Evolutionary conservation across 2,888 invertebrate genomes (phyloP).

Genomic region (Agrilus mali): DNA sequence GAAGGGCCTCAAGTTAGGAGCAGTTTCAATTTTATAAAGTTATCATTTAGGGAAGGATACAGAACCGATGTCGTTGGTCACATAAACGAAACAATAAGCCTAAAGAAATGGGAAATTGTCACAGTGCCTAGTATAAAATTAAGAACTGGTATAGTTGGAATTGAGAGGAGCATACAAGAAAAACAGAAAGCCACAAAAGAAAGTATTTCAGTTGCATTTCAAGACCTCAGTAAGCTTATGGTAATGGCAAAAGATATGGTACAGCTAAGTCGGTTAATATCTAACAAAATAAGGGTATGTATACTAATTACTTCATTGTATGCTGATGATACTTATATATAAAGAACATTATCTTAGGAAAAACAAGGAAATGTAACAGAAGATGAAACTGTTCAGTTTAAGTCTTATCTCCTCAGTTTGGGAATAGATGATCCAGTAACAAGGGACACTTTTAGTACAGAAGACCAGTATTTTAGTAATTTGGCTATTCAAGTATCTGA

Average conservation of each 20-base stretch:
- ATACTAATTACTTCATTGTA: constrained; percentile 16
- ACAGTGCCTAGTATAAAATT: constrained; percentile 46
- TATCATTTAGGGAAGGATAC: constrained; percentile 78
- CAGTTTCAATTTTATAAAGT: constrained; percentile 59
- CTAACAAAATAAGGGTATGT: constrained; percentile 68
- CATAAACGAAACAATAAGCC: constrained; percentile 48
- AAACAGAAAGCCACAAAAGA: constrained; percentile 84
- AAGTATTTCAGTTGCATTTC: constrained; percentile 86
- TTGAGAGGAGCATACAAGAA: constrained; percentile 83
- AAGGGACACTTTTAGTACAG: constrained; percentile 75
- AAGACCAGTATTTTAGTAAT: constrained; percentile 71
- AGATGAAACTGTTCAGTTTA: constrained; percentile 93
- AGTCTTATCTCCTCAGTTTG: constrained; percentile 89
- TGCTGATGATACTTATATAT: constrained; percentile 8
- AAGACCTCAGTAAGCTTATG: constrained; percentile 91
- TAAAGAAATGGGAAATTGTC: constrained; percentile 50
- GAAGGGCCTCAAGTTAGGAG: constrained; percentile 67
- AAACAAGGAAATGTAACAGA: constrained; percentile 92
- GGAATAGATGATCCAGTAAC: constrained; percentile 98
- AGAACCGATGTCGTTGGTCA: constrained; percentile 48
- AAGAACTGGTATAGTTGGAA: constrained; percentile 86
- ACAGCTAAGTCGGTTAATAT: constrained; percentile 76
- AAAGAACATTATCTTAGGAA: constrained; percentile 42
- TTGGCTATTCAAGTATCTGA: constrained; percentile 77
- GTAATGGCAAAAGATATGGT: constrained; percentile 98